These are phyloP conservation scores for Psittacula echo DNA, from an alignment of 2,797 vertebrate genomes.

Conservation along the genomic window DNA sequence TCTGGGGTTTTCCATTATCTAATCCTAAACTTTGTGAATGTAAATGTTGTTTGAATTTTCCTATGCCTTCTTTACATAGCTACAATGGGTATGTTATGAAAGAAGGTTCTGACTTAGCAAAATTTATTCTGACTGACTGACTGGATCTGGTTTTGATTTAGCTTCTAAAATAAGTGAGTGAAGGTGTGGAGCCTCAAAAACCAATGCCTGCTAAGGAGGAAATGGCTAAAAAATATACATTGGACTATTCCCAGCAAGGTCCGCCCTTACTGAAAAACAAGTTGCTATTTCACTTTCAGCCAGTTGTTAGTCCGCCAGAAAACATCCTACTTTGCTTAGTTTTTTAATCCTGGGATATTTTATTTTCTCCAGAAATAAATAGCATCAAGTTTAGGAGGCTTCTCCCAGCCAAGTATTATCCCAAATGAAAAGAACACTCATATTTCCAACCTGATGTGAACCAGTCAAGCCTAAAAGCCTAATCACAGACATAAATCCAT, in stretches of 20 bases:
- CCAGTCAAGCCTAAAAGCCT: constrained; percentile 1
- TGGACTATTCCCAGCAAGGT: constrained; percentile 46
- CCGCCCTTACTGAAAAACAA: constrained; percentile 64
- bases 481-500: constrained; percentile 9
- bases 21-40: not conserved
- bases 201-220: constrained; percentile 36
- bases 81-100: not conserved
- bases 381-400: constrained; percentile 26
- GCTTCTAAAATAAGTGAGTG: constrained; percentile 34
- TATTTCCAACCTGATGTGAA: constrained; percentile 45
- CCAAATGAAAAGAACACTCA: constrained; percentile 41
- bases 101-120: constrained; percentile 44
- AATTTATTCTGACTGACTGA: constrained; percentile 31
- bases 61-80: not conserved
- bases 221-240: constrained; percentile 38
- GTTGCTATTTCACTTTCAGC: constrained; percentile 55
- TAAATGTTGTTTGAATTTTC: not conserved
- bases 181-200: constrained; percentile 43
- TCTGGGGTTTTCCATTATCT: not conserved
- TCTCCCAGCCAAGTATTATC: constrained; percentile 32
- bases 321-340: constrained; percentile 40
- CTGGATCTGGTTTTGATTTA: constrained; percentile 38
- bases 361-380: constrained; percentile 61
- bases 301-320: constrained; percentile 49
- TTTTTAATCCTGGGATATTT: constrained; percentile 49